Evolutionary conservation across 2,113 vertebrate species (phyloP), one percentile per base, ranked within the genome.

Genomic region (Myxocyprinus asiaticus): DNA sequence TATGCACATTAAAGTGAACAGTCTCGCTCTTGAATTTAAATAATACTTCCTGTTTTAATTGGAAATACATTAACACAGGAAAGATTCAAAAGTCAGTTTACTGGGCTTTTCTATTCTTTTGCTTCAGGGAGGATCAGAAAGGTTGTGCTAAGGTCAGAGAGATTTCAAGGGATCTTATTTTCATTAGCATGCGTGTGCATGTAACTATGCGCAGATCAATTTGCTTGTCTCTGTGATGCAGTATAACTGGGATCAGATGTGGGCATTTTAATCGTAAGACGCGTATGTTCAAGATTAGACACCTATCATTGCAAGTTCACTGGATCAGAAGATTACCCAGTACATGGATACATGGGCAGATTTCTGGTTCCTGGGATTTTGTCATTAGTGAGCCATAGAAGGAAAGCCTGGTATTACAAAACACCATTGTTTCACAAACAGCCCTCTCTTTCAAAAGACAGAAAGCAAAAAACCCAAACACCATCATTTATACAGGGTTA

Each of bases 111-210:
- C 22, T 33, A 33, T 33, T 33, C 17, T 48, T 61, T 51, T 45
- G 42, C 67, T 50, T 71, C 65, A 56, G 68, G 33, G 45, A 82
- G 76, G 64, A 73, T 45, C 33, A 44, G 48, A 82, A 65, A 69
- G 70, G 77, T 67, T 66, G 62, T 67, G 14, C 62, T 67, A 64
- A 78, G 79, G 79, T 78, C 76, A 76, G 7, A 76, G 59, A 71
- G 59, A 81, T 81, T 81, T 74, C 22, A 33, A 33, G 22, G 22
- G 22, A 33, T 33, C 79, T 67, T 10, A 61, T 74, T 74, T 71
- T 78, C 12, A 51, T 47, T 76, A 76, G 63, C n/a, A 47, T 73
- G 63, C 47, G 1, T 61, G 15, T 78, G 17, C 45, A 58, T 62
- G 56, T 10, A 12, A 22, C 15, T 78, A 33, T 42, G 44, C 33